Conservation (phyloP, 2,888 invertebrate genomes). For the Macaria liturata region DNA sequence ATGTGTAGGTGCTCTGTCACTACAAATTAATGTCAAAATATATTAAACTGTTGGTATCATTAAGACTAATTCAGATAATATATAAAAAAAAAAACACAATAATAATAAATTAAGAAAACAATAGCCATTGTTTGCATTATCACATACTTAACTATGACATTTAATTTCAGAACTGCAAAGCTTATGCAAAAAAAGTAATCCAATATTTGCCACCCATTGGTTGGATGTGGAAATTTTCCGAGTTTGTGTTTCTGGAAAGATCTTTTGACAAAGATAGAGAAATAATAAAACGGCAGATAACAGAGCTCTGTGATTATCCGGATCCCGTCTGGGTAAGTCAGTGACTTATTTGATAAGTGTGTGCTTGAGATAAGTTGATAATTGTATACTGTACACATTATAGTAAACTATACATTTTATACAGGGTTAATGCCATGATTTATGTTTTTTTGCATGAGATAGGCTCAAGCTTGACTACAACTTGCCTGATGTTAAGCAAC, state of each 20-base stretch:
- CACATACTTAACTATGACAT: not conserved
- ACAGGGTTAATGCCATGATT: not conserved
- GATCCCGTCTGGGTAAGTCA: conserved; percentile 92
- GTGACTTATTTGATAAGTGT: conserved; percentile 22
- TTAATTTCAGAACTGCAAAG: conserved; percentile 86
- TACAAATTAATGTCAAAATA: no score
- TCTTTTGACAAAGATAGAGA: conserved; percentile 95
- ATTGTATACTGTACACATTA: no score
- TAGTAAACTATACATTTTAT: no score
- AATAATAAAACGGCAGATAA: conserved; percentile 90
- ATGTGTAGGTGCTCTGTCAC: no score
- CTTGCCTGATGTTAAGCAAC: no score
- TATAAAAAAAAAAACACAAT: no score
- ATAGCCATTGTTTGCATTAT: not conserved
- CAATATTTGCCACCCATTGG: conserved; percentile 96
- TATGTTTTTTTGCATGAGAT: not conserved
- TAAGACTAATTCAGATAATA: no score
- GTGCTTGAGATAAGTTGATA: not conserved
- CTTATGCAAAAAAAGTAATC: conserved; percentile 96
- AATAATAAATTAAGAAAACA: not conserved
- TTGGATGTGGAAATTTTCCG: conserved; percentile 98
- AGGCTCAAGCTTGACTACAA: no score
- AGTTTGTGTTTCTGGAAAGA: conserved; percentile 96
- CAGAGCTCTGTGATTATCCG: conserved; percentile 93
- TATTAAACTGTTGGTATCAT: no score